phyloP scores from a whole-genome alignment of 2,797 vertebrate species.

The Kryptolebias ocellatus region DNA sequence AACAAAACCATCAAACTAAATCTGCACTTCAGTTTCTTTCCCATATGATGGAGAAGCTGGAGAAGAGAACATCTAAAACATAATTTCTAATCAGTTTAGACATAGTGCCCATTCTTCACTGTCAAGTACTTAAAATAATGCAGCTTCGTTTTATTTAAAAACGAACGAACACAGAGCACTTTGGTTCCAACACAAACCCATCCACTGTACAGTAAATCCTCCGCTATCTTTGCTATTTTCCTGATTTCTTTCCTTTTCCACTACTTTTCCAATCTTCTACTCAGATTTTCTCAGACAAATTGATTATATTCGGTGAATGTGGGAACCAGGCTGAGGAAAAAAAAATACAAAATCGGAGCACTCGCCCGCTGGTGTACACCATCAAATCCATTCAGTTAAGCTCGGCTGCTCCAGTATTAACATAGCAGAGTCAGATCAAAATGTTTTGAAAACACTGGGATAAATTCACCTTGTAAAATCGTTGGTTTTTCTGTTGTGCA shows the following conservation, averaged over 20 bases:
- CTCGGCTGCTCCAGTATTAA: slow-evolving; percentile 63
- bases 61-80: background rate
- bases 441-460: slow-evolving; percentile 63
- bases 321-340: slow-evolving; percentile 35
- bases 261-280: slow-evolving; percentile 1
- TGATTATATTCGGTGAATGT: slow-evolving; percentile 54
- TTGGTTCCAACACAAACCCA: background rate
- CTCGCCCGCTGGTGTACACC: slow-evolving; percentile 47
- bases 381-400: slow-evolving; percentile 68
- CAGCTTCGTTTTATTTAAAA: background rate
- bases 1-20: background rate
- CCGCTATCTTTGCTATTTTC: background rate
- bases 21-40: background rate
- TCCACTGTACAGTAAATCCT: background rate
- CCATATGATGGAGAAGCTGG: background rate
- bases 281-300: slow-evolving; percentile 40
- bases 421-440: slow-evolving; percentile 63
- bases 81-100: background rate
- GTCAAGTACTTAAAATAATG: too few relatives aligned
- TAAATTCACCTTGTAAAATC: slow-evolving; percentile 66
- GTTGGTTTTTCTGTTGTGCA: slow-evolving; percentile 71
- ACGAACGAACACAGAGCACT: background rate
- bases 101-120: background rate
- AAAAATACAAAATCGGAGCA: slow-evolving; percentile 11
- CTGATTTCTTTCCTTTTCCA: too few relatives aligned